Conservation (phyloP, 2,888 invertebrate species). For the Lepidocyrtoides sp. region DNA sequence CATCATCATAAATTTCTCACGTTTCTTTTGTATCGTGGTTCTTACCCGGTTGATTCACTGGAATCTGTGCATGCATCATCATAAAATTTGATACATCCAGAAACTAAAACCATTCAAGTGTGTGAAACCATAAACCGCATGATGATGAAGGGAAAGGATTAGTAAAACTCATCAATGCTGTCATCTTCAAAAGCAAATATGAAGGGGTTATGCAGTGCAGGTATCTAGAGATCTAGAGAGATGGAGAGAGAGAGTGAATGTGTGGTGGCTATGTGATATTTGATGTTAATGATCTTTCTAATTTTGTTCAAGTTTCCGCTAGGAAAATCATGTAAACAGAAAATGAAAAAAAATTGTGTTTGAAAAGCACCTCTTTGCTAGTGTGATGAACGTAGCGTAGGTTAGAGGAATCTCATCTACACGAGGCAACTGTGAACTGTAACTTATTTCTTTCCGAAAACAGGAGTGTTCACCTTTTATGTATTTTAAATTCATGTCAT, state of each 20-base stretch:
- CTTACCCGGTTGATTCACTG: background rate
- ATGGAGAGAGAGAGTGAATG: no score
- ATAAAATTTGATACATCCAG: conserved; percentile 38
- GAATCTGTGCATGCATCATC: conserved; percentile 45
- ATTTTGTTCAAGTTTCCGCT: conserved; percentile 7
- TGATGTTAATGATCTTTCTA: conserved; percentile 66
- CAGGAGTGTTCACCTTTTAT: no score
- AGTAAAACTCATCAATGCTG: conserved; percentile 59
- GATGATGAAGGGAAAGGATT: conserved; percentile 62
- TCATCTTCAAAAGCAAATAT: conserved; percentile 28
- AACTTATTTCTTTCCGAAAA: no score
- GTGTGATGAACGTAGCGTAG: no score
- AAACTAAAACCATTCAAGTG: conserved; percentile 65
- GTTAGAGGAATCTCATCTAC: no score
- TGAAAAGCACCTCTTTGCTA: no score
- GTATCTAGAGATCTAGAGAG: no score
- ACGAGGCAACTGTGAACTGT: no score
- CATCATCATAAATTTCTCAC: background rate
- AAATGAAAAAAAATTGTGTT: background rate
- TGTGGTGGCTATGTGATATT: no score
- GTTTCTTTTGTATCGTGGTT: background rate
- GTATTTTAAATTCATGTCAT: no score
- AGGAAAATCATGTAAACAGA: background rate
- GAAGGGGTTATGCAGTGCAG: background rate
- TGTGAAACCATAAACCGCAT: conserved; percentile 57